A percentile compares a stretch with the other conserved stretches of the same genome.
phyloP scores from a whole-genome alignment of 1,140 invertebrate species.

The Gonioctena quinquepunctata region DNA sequence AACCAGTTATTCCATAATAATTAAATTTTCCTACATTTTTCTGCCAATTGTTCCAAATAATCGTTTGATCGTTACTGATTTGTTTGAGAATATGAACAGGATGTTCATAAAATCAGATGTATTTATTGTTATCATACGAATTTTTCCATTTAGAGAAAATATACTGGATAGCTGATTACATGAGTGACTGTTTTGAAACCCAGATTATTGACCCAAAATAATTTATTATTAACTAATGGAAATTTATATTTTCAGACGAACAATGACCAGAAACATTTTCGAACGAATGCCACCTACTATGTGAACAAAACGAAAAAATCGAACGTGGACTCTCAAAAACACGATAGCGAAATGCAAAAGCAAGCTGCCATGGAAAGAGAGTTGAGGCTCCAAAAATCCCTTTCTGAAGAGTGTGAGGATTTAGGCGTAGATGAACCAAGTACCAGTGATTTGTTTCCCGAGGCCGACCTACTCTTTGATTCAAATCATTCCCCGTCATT shows the following conservation, averaged over 20 bases:
- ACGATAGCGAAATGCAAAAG: slow-evolving; percentile 54
- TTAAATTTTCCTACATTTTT: too few relatives aligned
- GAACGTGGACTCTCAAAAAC: slow-evolving; percentile 27
- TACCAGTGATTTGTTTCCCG: slow-evolving; percentile 76
- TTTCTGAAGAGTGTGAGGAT: slow-evolving; percentile 78
- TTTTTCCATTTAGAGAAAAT: too few relatives aligned
- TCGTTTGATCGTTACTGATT: too few relatives aligned
- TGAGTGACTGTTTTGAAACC: too few relatives aligned
- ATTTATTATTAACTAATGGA: too few relatives aligned
- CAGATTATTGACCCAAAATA: too few relatives aligned
- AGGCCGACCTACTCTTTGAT: slow-evolving; percentile 72
- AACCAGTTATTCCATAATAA: too few relatives aligned
- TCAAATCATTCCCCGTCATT: slow-evolving; percentile 54
- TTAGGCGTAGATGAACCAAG: slow-evolving; percentile 76
- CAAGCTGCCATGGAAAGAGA: slow-evolving; percentile 63
- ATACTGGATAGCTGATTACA: too few relatives aligned
- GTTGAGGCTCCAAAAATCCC: slow-evolving; percentile 66
- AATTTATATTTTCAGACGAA: neutral
- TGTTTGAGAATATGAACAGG: too few relatives aligned
- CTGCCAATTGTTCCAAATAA: too few relatives aligned
- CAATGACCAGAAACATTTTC: slow-evolving; percentile 21
- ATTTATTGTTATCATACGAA: too few relatives aligned
- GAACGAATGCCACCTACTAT: slow-evolving; percentile 31
- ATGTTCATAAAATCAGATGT: too few relatives aligned
- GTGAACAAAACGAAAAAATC: slow-evolving; percentile 32